Base-by-base conservation (phyloP, 2,888 invertebrate genomes). In the Drosophila falleni region DNA sequence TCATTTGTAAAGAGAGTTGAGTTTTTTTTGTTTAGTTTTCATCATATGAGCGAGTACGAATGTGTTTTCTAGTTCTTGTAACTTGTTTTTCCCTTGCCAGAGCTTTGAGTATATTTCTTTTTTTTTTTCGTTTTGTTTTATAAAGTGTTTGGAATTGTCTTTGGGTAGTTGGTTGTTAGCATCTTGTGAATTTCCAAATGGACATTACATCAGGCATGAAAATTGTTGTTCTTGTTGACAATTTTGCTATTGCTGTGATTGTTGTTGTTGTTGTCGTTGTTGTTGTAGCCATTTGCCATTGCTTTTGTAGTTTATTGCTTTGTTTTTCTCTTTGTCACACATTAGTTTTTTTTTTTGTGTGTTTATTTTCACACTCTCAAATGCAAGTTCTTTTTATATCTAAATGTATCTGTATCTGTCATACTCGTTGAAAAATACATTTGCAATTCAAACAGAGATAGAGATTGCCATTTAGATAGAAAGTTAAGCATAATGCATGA, bases 191-290 rank as follows among this genome's bases (percentile, higher is more conserved):
- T 62, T 74, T 59, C 61, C 65, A 77, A 85, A 72, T 69, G 62
- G 64, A 79, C 59, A 77, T 68, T 62, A 78, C 61, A 66, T 63
- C 66, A 80, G 73, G 81, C 80, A 81, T 71, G 72, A 79, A 75
- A 81, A 84, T 69, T 70, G 72, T 71, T 71, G 10, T 47, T 46
- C 53, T 65, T 79, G 71, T 79, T 74, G 71, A 71, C 70, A 77
- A 54, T 62, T 68, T 70, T 51, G 37, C 54, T 46, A 41, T 15
- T 10, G 33, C 13, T 44, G 5, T n/a, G 68, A 39, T 59, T 35
- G 31, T 44, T 33, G 2, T n/a, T 37, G 37, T 23, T 23, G 3
- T 23, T 23, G 23, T 23, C 19, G n/a, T n/a, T 23, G 23, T 26
- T 37, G 37, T 23, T 51, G 6, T 53, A 16, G 11, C 16, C 39